Conservation (phyloP, 2,797 vertebrate species). For the Discoglossus pictus region DNA sequence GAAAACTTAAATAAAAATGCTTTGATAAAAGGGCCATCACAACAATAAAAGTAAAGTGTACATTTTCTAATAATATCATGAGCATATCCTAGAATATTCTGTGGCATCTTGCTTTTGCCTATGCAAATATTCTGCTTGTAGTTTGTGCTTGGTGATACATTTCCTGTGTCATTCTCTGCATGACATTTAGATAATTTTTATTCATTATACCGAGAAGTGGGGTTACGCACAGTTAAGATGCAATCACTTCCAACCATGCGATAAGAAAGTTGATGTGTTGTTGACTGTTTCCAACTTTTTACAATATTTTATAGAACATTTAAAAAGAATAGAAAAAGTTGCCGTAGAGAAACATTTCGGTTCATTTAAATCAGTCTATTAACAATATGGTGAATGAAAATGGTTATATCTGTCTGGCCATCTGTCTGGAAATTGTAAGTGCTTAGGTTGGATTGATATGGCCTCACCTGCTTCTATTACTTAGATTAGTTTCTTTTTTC, state of each 20-base stretch:
- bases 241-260: constrained; percentile 5
- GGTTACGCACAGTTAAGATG: constrained; percentile 5
- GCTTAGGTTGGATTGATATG: constrained; percentile 5
- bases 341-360: no score
- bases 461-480: constrained; percentile 39
- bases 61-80: no score
- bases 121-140: constrained; percentile 33
- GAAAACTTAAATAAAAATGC: no score
- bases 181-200: constrained; percentile 32
- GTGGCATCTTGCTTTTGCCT: constrained; percentile 10
- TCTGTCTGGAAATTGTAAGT: constrained; percentile 21
- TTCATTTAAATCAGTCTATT: constrained; percentile 8
- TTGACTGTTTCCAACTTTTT: neutral
- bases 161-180: constrained; percentile 33
- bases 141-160: constrained; percentile 36
- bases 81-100: constrained; percentile 23
- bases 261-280: neutral
- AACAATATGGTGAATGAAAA: neutral
- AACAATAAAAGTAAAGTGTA: no score
- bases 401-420: constrained; percentile 5
- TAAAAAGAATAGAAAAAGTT: no score
- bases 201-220: constrained; percentile 28
- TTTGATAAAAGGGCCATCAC: no score
- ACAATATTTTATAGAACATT: no score
- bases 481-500: constrained; percentile 29